These are phyloP conservation scores for Phalacrocorax aristotelis DNA, from an alignment of 2,113 vertebrate genomes.

Conservation along the genomic window DNA sequence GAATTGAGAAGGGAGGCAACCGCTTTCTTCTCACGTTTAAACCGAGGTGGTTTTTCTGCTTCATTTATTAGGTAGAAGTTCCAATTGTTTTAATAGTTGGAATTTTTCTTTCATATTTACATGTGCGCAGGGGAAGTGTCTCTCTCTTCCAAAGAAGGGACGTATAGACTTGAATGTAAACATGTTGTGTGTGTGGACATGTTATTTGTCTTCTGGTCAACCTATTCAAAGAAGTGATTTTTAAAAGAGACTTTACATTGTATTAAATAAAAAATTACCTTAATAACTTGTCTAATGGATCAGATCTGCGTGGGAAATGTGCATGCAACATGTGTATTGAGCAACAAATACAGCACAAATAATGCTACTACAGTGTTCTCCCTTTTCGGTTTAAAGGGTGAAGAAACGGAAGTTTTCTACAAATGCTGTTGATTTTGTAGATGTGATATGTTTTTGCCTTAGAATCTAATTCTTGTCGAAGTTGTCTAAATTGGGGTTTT, in stretches of 20 bases:
- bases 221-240: background rate
- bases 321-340: no score
- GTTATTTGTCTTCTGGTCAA: background rate
- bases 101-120: background rate
- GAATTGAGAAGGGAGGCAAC: background rate
- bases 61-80: background rate
- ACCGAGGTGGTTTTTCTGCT: background rate
- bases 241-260: background rate
- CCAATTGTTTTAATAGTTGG: background rate
- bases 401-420: background rate
- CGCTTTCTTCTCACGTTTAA: background rate
- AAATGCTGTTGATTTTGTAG: background rate
- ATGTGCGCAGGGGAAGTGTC: background rate
- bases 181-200: accelerated
- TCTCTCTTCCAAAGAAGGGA: background rate
- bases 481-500: background rate
- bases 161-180: background rate
- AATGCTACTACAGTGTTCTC: background rate
- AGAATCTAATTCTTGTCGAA: background rate
- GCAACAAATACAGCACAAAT: background rate
- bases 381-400: background rate
- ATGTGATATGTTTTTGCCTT: background rate
- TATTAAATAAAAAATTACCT: background rate
- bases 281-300: background rate
- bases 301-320: background rate